A percentile compares a stretch with the other conserved stretches of the same genome.
Evolutionary conservation across 2,888 invertebrate species (phyloP).

Genomic region (Merodon equestris): DNA sequence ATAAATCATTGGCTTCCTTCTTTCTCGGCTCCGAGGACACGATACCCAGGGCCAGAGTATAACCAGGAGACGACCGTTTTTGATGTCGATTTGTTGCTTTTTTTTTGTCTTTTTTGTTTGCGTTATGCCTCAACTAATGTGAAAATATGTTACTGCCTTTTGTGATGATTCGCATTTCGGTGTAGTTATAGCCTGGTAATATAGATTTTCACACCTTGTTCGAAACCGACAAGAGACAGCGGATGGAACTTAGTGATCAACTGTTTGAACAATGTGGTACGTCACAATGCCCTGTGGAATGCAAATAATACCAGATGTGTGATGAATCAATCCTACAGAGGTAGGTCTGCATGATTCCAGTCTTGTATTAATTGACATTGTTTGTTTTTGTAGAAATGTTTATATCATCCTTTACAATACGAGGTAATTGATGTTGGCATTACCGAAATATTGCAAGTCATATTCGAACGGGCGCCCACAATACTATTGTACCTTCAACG

Average conservation of each 20-base stretch:
- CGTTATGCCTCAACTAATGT: slow-evolving; percentile 65
- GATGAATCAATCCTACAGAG: slow-evolving; percentile 64
- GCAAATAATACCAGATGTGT: slow-evolving; percentile 68
- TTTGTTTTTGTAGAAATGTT: too few relatives aligned
- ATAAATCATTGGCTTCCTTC: slow-evolving; percentile 68
- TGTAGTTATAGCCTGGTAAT: slow-evolving; percentile 61
- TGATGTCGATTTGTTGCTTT: slow-evolving; percentile 20
- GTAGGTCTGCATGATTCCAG: slow-evolving; percentile 33
- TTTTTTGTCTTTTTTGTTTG: slow-evolving; percentile 47
- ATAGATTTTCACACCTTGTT: slow-evolving; percentile 67
- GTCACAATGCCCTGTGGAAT: slow-evolving; percentile 57
- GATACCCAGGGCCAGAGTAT: slow-evolving; percentile 33
- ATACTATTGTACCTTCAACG: too few relatives aligned
- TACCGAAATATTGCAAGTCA: too few relatives aligned
- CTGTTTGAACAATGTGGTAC: slow-evolving; percentile 56
- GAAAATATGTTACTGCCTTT: slow-evolving; percentile 64
- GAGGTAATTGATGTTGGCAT: too few relatives aligned
- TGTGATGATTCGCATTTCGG: slow-evolving; percentile 67
- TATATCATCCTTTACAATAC: too few relatives aligned
- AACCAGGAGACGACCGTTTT: slow-evolving; percentile 10
- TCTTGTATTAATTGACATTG: slow-evolving; percentile 53
- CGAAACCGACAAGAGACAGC: slow-evolving; percentile 23
- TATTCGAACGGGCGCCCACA: too few relatives aligned
- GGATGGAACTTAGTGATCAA: slow-evolving; percentile 56
- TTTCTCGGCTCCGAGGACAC: slow-evolving; percentile 42